Conservation (phyloP, 1,140 invertebrate species). For the Matsumurasca onukii region DNA sequence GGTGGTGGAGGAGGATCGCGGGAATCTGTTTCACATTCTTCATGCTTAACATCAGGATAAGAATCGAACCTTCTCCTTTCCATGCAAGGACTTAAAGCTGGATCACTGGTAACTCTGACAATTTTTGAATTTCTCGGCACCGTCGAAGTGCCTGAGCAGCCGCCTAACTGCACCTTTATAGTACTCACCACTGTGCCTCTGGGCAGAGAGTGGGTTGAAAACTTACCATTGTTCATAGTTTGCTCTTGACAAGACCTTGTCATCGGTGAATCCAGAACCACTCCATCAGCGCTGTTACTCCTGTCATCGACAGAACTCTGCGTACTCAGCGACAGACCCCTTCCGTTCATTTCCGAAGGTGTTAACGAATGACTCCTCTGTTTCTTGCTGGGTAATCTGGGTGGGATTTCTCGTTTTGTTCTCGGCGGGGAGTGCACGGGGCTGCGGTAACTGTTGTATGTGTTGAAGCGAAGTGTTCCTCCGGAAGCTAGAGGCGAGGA, state of each 20-base stretch:
- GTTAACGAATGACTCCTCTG: constrained; percentile 67
- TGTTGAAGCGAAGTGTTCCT: constrained; percentile 31
- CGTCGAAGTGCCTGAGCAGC: constrained; percentile 42
- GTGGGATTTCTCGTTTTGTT: constrained; percentile 56
- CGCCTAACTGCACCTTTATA: constrained; percentile 39
- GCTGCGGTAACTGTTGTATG: constrained; percentile 40
- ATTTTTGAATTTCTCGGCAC: constrained; percentile 44
- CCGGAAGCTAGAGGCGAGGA: constrained; percentile 44
- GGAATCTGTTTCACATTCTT: constrained; percentile 13
- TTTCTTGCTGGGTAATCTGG: constrained; percentile 65
- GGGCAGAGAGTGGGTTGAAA: constrained; percentile 59
- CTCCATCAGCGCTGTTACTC: constrained; percentile 61
- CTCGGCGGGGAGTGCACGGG: constrained; percentile 55
- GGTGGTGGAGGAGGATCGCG: constrained; percentile 45
- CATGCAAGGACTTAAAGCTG: constrained; percentile 53
- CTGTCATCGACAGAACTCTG: constrained; percentile 50
- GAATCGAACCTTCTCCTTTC: constrained; percentile 45
- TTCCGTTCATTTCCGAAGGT: constrained; percentile 54
- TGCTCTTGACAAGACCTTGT: constrained; percentile 24
- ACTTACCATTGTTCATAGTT: constrained; percentile 46
- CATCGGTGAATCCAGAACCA: constrained; percentile 50
- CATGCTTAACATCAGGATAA: constrained; percentile 1
- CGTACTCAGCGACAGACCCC: constrained; percentile 45
- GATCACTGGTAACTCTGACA: constrained; percentile 57
- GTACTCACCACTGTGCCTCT: constrained; percentile 48